Percentiles rank a stretch among this genome's conserved stretches.
These are phyloP conservation scores for Neolamprologus longior DNA, from an alignment of 2,113 vertebrate species.

Conservation along the genomic window DNA sequence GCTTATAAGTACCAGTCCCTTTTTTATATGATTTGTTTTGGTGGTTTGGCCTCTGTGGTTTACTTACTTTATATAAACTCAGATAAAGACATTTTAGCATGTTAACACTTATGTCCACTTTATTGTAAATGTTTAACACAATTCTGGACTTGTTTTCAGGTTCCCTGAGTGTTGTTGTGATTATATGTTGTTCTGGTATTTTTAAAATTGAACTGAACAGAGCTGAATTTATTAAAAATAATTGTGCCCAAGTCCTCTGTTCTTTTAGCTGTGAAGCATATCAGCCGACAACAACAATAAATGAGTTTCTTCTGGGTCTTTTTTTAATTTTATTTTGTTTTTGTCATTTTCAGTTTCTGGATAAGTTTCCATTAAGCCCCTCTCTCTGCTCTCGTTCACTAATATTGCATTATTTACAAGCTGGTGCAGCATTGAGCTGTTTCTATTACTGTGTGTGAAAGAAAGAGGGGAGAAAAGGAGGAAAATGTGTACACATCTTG, in stretches of 20 bases:
- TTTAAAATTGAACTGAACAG: background rate
- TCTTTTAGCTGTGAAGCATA: background rate
- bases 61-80: background rate
- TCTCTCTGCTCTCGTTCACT: background rate
- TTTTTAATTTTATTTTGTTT: background rate
- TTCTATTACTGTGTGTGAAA: background rate
- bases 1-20: background rate
- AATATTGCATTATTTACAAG: background rate
- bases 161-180: background rate
- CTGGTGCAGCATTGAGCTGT: constrained; percentile 5
- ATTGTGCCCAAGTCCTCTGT: background rate
- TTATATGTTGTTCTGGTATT: background rate
- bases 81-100: background rate
- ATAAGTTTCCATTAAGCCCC: background rate
- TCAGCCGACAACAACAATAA: background rate
- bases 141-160: background rate
- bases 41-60: background rate
- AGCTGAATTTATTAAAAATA: background rate
- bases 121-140: background rate
- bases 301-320: background rate
- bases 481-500: background rate
- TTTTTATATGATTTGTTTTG: background rate
- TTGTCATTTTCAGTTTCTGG: background rate
- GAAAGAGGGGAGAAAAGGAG: background rate
- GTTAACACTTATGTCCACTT: background rate